Percentiles rank a stretch among this genome's conserved stretches.
These are phyloP conservation scores for Andrena bucephala DNA, from an alignment of 2,888 invertebrate species.

Conservation along the genomic window DNA sequence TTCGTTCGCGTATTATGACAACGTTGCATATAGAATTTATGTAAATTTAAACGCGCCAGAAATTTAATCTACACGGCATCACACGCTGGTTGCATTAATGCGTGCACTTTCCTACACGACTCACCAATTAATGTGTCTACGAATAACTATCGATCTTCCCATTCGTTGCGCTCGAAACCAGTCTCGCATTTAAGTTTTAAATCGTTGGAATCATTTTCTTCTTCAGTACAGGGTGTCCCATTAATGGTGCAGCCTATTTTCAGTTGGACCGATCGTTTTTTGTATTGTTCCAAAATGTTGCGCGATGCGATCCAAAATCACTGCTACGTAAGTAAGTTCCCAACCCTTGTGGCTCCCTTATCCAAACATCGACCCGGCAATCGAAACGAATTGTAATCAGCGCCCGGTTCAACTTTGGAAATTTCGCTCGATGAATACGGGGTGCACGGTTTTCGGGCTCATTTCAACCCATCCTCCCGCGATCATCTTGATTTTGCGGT, in stretches of 20 bases:
- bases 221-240: background rate
- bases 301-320: constrained; percentile 1
- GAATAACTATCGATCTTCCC: constrained; percentile 15
- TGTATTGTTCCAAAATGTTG: background rate
- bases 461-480: background rate
- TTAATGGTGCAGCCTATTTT: background rate
- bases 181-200: background rate
- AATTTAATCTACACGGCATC: constrained; percentile 15
- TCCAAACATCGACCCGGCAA: constrained; percentile 28
- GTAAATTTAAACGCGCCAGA: constrained; percentile 41
- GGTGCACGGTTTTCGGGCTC: constrained; percentile 17
- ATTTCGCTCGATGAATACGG: constrained; percentile 33
- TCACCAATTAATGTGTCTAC: constrained; percentile 20
- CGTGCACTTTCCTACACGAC: background rate
- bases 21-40: constrained; percentile 46
- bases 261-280: too few species aligned
- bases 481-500: constrained; percentile 5
- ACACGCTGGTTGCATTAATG: constrained; percentile 25
- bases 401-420: constrained; percentile 37
- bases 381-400: constrained; percentile 41
- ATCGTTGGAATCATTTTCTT: background rate
- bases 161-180: background rate
- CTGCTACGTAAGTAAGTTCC: constrained; percentile 14
- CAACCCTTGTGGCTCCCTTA: constrained; percentile 30
- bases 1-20: constrained; percentile 55